Evolutionary conservation across 2,113 vertebrate genomes (phyloP).

Genomic region (Amphiprion ocellaris): DNA sequence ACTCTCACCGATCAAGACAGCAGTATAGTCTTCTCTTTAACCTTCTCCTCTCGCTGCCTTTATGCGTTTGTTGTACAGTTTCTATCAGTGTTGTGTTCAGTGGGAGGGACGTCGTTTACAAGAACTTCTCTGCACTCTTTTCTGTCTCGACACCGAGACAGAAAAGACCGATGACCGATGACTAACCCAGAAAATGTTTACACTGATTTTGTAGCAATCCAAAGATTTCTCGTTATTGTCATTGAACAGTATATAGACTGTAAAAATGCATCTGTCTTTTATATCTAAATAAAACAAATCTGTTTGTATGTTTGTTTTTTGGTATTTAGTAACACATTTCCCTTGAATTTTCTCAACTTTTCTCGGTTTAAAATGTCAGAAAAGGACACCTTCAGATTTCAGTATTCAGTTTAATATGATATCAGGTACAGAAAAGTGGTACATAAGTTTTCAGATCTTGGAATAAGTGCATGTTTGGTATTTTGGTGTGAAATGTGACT

Average conservation of each 20-base stretch:
- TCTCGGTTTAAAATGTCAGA: too few relatives aligned
- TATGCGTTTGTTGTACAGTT: constrained; percentile 39
- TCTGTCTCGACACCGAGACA: constrained; percentile 30
- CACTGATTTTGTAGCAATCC: constrained; percentile 74
- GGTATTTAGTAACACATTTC: background rate
- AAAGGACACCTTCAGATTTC: too few relatives aligned
- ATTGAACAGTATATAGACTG: constrained; percentile 61
- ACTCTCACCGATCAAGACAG: constrained; percentile 20
- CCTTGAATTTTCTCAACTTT: too few relatives aligned
- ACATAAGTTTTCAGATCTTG: too few relatives aligned
- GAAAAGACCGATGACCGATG: too few relatives aligned
- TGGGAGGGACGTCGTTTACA: constrained; percentile 70
- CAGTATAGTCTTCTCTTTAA: constrained; percentile 27
- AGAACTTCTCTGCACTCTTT: constrained; percentile 61
- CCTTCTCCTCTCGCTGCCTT: constrained; percentile 9
- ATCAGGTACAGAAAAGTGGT: too few relatives aligned
- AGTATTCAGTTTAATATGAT: too few relatives aligned
- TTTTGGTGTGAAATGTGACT: too few relatives aligned
- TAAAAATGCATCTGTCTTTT: constrained; percentile 67
- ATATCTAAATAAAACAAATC: constrained; percentile 66
- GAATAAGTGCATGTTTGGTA: too few relatives aligned
- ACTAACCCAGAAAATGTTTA: constrained; percentile 67
- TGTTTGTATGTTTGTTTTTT: constrained; percentile 1
- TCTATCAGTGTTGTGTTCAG: constrained; percentile 56
- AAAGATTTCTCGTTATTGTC: constrained; percentile 59